Evolutionary conservation across 64 coral and sea anemone genomes (phyloP).

Genomic region (Orbicella faveolata): DNA sequence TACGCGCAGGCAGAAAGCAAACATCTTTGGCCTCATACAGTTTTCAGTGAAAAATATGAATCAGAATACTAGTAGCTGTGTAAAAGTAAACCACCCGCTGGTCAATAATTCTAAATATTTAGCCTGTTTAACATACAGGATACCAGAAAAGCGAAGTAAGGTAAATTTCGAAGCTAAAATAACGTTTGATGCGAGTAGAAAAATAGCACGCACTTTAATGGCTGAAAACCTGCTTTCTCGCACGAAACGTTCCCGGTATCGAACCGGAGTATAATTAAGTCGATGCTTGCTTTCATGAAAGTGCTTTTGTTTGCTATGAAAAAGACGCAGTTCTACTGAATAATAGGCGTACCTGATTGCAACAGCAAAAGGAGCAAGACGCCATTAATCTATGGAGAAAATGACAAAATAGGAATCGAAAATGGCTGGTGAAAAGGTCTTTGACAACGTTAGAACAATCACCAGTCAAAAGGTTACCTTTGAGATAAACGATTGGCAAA

Average conservation of each 20-base stretch:
- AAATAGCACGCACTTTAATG: not conserved
- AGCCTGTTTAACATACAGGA: no score
- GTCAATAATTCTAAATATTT: no score
- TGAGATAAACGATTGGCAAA: not conserved
- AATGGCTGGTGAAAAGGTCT: not conserved
- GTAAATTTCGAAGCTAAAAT: not conserved
- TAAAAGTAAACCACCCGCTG: no score
- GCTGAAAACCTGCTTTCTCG: not conserved
- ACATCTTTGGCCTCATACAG: not conserved
- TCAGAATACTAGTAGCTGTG: not conserved
- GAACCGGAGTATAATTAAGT: not conserved
- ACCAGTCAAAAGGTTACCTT: not conserved
- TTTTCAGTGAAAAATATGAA: not conserved
- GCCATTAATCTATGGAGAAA: not conserved
- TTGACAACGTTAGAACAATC: not conserved
- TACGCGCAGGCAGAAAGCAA: not conserved
- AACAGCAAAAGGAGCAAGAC: conserved; percentile 6
- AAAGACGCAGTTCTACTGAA: not conserved
- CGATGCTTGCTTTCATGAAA: not conserved
- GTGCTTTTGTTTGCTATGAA: not conserved
- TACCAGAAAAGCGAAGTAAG: not conserved
- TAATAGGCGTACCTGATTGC: not conserved
- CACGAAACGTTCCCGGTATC: not conserved
- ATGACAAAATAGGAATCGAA: not conserved
- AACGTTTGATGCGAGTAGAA: not conserved